A percentile compares a stretch with the other conserved stretches of the same genome.
Conservation (phyloP, 2,888 invertebrate species). For the Scaptomyza caliginosa region DNA sequence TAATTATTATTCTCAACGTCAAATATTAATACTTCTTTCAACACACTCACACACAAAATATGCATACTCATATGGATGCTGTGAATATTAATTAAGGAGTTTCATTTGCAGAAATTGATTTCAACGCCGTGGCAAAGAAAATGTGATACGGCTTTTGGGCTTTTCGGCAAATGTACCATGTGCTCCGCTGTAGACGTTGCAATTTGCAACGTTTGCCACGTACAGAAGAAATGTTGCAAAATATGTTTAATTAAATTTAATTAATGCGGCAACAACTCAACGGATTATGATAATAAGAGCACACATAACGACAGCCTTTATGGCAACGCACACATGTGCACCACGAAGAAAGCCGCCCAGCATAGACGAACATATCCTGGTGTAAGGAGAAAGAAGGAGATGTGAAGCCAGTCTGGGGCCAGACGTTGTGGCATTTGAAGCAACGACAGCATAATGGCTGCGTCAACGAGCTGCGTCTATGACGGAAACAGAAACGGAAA, state of each 20-base stretch:
- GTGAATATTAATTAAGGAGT: conserved; percentile 70
- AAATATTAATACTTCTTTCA: conserved; percentile 29
- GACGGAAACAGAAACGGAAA: conserved; percentile 63
- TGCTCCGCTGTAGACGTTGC: conserved; percentile 26
- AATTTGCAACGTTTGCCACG: conserved; percentile 70
- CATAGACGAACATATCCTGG: conserved; percentile 11
- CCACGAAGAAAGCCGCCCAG: conserved; percentile 7
- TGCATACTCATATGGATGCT: conserved; percentile 37
- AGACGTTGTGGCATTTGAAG: conserved; percentile 60
- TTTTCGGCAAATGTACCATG: conserved; percentile 7
- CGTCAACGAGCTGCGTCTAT: conserved; percentile 72
- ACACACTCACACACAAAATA: conserved; percentile 56
- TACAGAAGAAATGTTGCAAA: conserved; percentile 71
- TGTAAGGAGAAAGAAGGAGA: not conserved
- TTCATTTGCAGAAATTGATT: conserved; percentile 64
- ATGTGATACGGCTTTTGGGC: not conserved
- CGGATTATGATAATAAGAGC: conserved; percentile 82
- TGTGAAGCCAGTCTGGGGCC: conserved; percentile 11
- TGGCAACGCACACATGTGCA: conserved; percentile 68
- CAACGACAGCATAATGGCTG: conserved; percentile 74
- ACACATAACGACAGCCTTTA: conserved; percentile 73
- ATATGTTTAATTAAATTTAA: conserved; percentile 83
- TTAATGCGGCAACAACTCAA: conserved; percentile 80
- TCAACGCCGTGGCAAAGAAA: conserved; percentile 9
- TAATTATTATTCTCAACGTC: conserved; percentile 1